Base-by-base conservation (phyloP, 2,113 vertebrate genomes). In the Forbesichthys agassizii region DNA sequence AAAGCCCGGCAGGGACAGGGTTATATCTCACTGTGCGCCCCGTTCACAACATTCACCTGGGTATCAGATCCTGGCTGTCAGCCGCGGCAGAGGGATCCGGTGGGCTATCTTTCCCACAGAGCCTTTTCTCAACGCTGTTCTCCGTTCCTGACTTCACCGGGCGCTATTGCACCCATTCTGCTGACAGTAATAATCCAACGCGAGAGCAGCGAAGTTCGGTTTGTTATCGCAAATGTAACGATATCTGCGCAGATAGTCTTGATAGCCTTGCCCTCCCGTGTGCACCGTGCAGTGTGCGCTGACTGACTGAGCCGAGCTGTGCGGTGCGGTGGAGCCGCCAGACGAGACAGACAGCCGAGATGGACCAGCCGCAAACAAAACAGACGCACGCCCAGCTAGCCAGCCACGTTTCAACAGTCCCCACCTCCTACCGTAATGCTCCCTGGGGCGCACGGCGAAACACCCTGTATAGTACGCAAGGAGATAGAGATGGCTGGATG, bases 381-480 rank as follows among this genome's bases (percentile, higher is more conserved):
- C 67, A 63, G 73, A 66, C 66, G 82, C 80, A 84, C 86, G 84
- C 86, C 80, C 84, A 70, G 59, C 57, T 72, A 61, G 59, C 57
- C 74, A 59, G 68, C 80, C 88, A 88, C 81, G 88, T 79, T 80
- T 75, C 81, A 13, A 9, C 57, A 66, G 69, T 68, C 67, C 70
- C 74, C 84, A 73, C 81, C 88, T 54, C 48, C 47, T 88, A 88
- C 88, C 84, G 88, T 88, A 90, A 71, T 56, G 3, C 68, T 47
- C 47, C 18, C 0, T 57, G 48, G 12, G 9, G 49, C 46, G 69
- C 75, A 60, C 33, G 27, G 11, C 4, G 9, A 60, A n/a, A 33
- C 1, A 8, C 59, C 1, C 12, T 10, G 54, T 9, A n/a, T 13
- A n/a, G 8, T 3, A 3, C 1, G 52, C 27, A 27, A 4, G n/a